Conservation (phyloP, 2,797 vertebrate species). For the Protonibea diacanthus region DNA sequence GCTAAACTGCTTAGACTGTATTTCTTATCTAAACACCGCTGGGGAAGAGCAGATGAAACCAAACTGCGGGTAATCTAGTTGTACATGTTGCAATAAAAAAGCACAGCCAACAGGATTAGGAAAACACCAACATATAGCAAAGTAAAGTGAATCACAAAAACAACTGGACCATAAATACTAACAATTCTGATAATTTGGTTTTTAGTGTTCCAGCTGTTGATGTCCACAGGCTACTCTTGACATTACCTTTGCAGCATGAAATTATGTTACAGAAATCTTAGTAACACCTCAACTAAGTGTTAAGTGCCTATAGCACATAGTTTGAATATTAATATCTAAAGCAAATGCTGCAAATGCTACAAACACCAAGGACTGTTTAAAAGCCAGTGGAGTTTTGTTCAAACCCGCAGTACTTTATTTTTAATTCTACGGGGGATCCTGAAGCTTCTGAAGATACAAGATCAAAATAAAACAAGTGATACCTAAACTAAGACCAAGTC, state of each 20-base stretch:
- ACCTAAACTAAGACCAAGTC: too few species aligned
- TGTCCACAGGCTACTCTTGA: constrained; percentile 56
- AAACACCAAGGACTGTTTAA: not conserved
- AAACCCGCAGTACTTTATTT: not conserved
- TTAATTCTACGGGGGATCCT: not conserved
- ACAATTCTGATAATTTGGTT: constrained; percentile 24
- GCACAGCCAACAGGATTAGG: not conserved
- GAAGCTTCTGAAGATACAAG: not conserved
- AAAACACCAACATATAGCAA: not conserved
- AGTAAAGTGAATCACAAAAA: constrained; percentile 23
- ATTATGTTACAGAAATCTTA: constrained; percentile 49
- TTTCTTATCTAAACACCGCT: not conserved
- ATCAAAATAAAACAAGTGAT: not conserved
- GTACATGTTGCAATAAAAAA: not conserved
- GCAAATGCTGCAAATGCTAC: not conserved
- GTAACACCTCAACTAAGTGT: constrained; percentile 16
- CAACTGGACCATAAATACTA: constrained; percentile 4
- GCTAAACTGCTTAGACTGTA: not conserved
- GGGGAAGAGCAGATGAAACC: not conserved
- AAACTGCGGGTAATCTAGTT: not conserved
- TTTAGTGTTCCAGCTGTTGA: constrained; percentile 26
- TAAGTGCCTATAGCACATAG: constrained; percentile 24
- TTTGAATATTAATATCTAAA: constrained; percentile 43
- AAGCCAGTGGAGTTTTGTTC: not conserved
- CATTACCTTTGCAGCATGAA: constrained; percentile 46